Base-by-base conservation (phyloP, 2,888 invertebrate genomes). In the Gymnosoma rotundatum region DNA sequence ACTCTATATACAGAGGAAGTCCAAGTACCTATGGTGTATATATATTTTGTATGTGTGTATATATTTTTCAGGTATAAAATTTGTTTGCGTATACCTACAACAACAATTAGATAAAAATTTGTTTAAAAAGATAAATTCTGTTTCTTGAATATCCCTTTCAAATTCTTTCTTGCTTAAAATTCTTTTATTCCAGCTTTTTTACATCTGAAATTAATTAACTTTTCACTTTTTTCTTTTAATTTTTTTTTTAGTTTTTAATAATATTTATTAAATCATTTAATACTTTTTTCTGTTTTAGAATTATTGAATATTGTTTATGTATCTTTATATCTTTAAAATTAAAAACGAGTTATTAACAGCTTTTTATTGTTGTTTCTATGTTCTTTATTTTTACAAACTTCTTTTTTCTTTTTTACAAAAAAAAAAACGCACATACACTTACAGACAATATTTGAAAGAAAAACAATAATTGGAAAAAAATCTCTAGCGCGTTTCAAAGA, bases 391-490 rank as follows among this genome's bases (percentile, higher is more conserved):
- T 48, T 36, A 42, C 20, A 75, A 78, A 75, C 72, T 72, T 72
- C 61, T 75, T 76, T 80, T 79, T 79, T 82, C n/a, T 69, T 73
- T 25, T 36, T 20, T 56, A 66, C 56, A 72, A 72, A 76, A 56
- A n/a, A n/a, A 61, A 63, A 72, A 67, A 76, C 32, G 67, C 21
- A 38, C 45, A 32, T 20, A 58, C 66, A 66, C 58, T 48, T 50
- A 6, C 20, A 32, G 52, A 45, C 16, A 64, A 25, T 67, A 14
- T 60, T 74, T 61, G 66, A 82, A 75, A 82, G 85, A 82, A 82
- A 82, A 82, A 76, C 66, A 84, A 73, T 83, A 78, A 83, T 78
- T 78, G 69, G 72, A 52, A 78, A 78, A 72, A 66, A 73, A 78
- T 67, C 64, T 78, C 58, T 79, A 86, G 73, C 83, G 81, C 81